Percentiles rank a stretch among this genome's conserved stretches.
Conservation (phyloP, 2,888 invertebrate species). For the Caenorhabditis sinica region DNA sequence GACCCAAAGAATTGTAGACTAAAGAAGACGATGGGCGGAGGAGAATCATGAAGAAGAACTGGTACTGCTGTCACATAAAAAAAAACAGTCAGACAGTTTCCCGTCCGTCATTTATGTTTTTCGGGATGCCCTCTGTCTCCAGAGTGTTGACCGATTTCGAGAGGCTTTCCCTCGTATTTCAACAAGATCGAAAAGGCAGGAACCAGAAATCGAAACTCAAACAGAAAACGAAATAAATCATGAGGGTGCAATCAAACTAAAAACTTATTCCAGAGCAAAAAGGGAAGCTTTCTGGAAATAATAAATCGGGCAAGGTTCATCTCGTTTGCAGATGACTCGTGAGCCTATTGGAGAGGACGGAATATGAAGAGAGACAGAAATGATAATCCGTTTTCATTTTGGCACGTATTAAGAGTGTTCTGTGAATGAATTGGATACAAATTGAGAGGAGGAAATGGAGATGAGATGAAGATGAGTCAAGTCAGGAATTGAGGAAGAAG, state of each 20-base stretch:
- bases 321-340: slow-evolving; percentile 45
- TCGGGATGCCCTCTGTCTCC: slow-evolving; percentile 7
- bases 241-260: slow-evolving; percentile 35
- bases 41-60: slow-evolving; percentile 24
- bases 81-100: slow-evolving; percentile 16
- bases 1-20: slow-evolving; percentile 23
- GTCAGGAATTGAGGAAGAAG: not conserved
- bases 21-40: not conserved
- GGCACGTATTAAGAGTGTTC: slow-evolving; percentile 55
- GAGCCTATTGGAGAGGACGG: not conserved
- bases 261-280: slow-evolving; percentile 11
- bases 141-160: slow-evolving; percentile 47
- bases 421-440: slow-evolving; percentile 46
- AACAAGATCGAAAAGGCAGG: slow-evolving; percentile 42
- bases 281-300: not conserved
- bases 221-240: slow-evolving; percentile 53
- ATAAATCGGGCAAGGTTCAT: slow-evolving; percentile 48
- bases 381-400: slow-evolving; percentile 54
- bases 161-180: slow-evolving; percentile 27
- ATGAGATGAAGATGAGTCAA: slow-evolving; percentile 20
- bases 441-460: slow-evolving; percentile 15
- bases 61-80: slow-evolving; percentile 37
- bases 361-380: slow-evolving; percentile 2
- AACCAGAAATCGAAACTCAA: slow-evolving; percentile 39
- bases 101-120: slow-evolving; percentile 33